Conservation (phyloP, 2,797 vertebrate genomes). For the Oreortyx pictus region DNA sequence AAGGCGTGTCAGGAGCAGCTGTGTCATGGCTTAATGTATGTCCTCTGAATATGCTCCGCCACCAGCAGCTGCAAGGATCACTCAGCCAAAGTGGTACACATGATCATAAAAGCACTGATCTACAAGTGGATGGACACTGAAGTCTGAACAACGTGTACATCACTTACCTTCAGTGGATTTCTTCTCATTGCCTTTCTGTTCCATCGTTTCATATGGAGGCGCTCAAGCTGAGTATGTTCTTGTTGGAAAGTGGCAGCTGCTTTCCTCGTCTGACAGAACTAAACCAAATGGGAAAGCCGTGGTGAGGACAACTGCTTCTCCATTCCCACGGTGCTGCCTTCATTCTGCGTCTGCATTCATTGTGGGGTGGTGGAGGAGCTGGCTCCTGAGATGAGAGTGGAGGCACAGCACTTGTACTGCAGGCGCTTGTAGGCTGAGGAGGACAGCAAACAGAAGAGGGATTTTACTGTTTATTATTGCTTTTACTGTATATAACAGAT, state of each 20-base stretch:
- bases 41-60: not conserved
- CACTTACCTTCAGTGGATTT: not conserved
- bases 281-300: not conserved
- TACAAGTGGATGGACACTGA: not conserved
- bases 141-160: not conserved
- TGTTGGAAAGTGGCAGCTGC: not conserved
- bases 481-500: not conserved
- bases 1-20: not conserved
- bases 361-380: not conserved
- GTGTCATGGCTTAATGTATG: not conserved
- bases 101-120: not conserved
- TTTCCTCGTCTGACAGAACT: not conserved
- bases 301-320: not conserved
- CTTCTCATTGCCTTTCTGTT: not conserved
- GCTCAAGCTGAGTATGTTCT: not conserved
- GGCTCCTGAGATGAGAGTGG: not conserved
- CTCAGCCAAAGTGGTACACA: not conserved
- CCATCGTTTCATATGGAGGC: not conserved
- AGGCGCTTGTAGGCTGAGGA: not conserved
- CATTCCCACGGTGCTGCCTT: not conserved
- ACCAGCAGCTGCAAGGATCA: not conserved
- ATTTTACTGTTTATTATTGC: not conserved
- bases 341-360: too few relatives aligned
- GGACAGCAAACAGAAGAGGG: not conserved
- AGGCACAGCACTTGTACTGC: not conserved